Percentiles rank a stretch among this genome's conserved stretches.
These are phyloP conservation scores for Borostomias antarcticus DNA, from an alignment of 2,797 vertebrate species.

Conservation along the genomic window DNA sequence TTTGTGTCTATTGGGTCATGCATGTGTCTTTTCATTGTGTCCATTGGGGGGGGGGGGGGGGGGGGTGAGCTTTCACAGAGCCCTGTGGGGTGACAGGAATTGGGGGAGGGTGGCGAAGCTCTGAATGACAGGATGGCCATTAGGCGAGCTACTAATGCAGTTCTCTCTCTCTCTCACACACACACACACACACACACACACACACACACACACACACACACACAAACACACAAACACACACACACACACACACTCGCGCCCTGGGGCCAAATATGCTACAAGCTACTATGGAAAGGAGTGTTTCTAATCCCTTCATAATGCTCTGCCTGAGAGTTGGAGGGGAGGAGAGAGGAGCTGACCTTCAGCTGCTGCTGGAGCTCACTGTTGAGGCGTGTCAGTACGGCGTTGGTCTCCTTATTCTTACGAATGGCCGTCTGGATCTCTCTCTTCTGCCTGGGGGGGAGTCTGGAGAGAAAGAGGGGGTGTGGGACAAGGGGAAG, in stretches of 20 bases:
- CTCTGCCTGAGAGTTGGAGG: neutral
- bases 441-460: constrained; percentile 89
- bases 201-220: constrained; percentile 5
- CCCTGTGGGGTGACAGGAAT: constrained; percentile 11
- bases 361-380: constrained; percentile 97
- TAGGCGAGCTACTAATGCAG: constrained; percentile 16
- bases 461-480: constrained; percentile 69
- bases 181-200: constrained; percentile 5
- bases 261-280: constrained; percentile 2
- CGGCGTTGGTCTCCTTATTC: constrained; percentile 93
- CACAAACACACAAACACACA: constrained; percentile 22
- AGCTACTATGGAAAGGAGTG: neutral
- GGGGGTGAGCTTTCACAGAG: constrained; percentile 24
- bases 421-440: constrained; percentile 94
- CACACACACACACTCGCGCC: constrained; percentile 1
- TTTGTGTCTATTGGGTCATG: constrained; percentile 10
- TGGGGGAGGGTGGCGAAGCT: constrained; percentile 10
- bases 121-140: constrained; percentile 28
- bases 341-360: constrained; percentile 72
- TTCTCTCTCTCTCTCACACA: constrained; percentile 21
- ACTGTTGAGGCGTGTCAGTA: constrained; percentile 92
- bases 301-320: too few relatives aligned
- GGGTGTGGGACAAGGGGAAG: too few relatives aligned
- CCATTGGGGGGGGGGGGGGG: constrained; percentile 9
- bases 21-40: neutral